Evolutionary conservation across 1,140 invertebrate species (phyloP).

Genomic region (Capitella teleta): DNA sequence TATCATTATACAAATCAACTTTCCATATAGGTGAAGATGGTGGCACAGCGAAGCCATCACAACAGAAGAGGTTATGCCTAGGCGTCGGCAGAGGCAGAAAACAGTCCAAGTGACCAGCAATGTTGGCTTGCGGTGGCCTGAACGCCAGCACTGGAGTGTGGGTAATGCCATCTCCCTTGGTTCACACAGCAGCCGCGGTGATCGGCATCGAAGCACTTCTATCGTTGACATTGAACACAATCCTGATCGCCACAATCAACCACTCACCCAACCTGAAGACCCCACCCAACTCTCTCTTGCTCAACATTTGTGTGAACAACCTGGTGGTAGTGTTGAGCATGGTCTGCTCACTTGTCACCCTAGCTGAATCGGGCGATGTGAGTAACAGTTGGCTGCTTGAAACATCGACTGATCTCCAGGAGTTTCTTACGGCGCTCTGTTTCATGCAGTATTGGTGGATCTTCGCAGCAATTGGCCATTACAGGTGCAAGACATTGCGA

Average conservation of each 20-base stretch:
- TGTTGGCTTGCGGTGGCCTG: no score
- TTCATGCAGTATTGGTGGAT: slow-evolving; percentile 23
- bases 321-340: slow-evolving; percentile 18
- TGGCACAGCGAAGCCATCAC: no score
- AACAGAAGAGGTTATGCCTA: no score
- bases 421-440: slow-evolving; percentile 19
- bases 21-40: no score
- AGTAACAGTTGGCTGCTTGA: not conserved
- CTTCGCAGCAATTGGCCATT: slow-evolving; percentile 25
- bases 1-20: no score
- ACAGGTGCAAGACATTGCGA: slow-evolving; percentile 19
- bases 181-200: not conserved
- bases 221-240: not conserved
- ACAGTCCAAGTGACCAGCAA: not conserved
- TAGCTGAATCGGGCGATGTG: slow-evolving; percentile 11
- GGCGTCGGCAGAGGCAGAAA: not conserved
- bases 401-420: slow-evolving; percentile 17
- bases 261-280: slow-evolving; percentile 14
- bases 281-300: slow-evolving; percentile 24
- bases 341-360: slow-evolving; percentile 14
- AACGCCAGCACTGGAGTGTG: no score
- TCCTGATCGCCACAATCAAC: not conserved
- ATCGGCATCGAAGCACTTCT: not conserved
- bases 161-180: not conserved
- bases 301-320: slow-evolving; percentile 29